Percentiles rank a stretch among this genome's conserved stretches.
These are phyloP conservation scores for Mormyrus iriodes DNA, from an alignment of 2,113 vertebrate species.

Conservation along the genomic window DNA sequence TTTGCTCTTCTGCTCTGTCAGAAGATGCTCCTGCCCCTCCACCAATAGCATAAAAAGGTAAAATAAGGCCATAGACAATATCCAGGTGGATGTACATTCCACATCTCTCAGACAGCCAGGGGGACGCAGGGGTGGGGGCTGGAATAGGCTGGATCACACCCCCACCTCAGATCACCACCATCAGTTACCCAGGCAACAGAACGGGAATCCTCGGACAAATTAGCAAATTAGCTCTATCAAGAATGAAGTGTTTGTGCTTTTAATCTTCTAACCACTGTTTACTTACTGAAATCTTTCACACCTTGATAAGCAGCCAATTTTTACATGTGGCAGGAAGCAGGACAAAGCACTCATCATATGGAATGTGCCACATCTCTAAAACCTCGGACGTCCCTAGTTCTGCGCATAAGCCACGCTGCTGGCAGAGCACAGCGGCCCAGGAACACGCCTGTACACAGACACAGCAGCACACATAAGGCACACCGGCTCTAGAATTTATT, in stretches of 20 bases:
- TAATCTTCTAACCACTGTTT: constrained; percentile 24
- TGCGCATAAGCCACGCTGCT: background rate
- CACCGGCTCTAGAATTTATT: too few species aligned
- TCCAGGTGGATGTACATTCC: background rate
- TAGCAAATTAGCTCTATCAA: background rate
- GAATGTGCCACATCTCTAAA: background rate
- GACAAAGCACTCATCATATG: background rate
- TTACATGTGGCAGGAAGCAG: background rate
- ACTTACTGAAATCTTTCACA: background rate
- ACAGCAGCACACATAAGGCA: background rate
- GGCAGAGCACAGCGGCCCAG: background rate
- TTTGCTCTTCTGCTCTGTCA: background rate
- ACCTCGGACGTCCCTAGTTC: background rate
- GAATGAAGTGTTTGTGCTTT: constrained; percentile 17
- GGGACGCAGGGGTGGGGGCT: background rate
- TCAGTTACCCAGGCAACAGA: background rate
- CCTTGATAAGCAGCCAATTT: background rate
- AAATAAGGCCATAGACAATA: background rate
- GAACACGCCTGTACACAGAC: background rate
- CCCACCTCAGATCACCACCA: background rate
- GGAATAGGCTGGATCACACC: background rate
- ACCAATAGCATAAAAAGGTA: background rate
- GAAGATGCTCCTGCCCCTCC: background rate
- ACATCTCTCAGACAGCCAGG: background rate
- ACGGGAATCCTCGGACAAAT: background rate